Conservation (phyloP, 1,140 invertebrate genomes). For the Leptinotarsa texana region DNA sequence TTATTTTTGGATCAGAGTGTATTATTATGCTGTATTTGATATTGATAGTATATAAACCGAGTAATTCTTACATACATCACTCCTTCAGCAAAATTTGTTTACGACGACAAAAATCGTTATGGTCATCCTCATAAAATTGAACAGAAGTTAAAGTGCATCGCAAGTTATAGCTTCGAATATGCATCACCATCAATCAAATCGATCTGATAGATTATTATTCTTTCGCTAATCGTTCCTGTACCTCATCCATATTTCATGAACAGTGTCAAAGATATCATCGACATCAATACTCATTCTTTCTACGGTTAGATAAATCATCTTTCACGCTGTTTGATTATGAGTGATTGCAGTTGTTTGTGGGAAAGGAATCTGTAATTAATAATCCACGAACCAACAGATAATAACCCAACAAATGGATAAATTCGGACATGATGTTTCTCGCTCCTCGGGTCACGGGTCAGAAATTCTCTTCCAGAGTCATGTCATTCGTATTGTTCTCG, state of each 20-base stretch:
- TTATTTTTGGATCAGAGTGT: too few relatives aligned
- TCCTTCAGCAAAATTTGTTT: too few relatives aligned
- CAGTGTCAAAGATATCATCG: not conserved
- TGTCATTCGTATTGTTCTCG: constrained; percentile 1
- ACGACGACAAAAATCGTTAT: too few relatives aligned
- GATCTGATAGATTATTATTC: constrained; percentile 6
- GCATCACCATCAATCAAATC: not conserved
- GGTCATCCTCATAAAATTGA: not conserved
- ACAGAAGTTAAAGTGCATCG: not conserved
- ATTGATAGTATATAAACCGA: too few relatives aligned
- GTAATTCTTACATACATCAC: too few relatives aligned
- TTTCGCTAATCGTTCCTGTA: not conserved
- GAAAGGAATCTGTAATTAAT: constrained; percentile 3
- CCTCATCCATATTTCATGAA: constrained; percentile 8
- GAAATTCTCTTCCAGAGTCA: not conserved
- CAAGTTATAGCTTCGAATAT: not conserved
- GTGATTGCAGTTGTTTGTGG: constrained; percentile 1
- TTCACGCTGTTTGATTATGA: not conserved
- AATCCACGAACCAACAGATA: constrained; percentile 1
- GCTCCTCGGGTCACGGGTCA: not conserved
- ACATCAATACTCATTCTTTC: constrained; percentile 3
- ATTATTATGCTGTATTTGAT: too few relatives aligned
- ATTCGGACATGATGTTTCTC: constrained; percentile 8
- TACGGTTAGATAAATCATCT: constrained; percentile 3
- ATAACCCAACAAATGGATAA: not conserved